Base-by-base conservation (phyloP, 1,140 invertebrate genomes). In the Drosophila aff. region DNA sequence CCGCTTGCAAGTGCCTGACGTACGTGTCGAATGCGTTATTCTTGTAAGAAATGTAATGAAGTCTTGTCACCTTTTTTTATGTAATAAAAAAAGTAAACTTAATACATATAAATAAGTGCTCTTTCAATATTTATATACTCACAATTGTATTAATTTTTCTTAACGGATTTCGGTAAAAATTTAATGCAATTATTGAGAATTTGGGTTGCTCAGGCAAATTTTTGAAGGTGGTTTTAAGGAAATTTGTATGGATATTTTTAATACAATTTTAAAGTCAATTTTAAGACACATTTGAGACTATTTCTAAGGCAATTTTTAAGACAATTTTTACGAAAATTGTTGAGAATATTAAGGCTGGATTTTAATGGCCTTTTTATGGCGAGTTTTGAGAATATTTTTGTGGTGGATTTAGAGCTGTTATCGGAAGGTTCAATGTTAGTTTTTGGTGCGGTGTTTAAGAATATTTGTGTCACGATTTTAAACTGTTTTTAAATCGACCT, bases 11-110 rank as follows among this genome's bases (percentile, higher is more conserved):
- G 53, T 11, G 23, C 33, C 53, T 40, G 36, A 38, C 36, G 5
- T 38, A 57, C 53, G 53, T 57, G 53, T 57, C 36, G 53, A 26
- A 57, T 57, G 15, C 53, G 21, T 40, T 26, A 57, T 57, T 57
- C 40, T 40, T 40, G 36, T 21, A 7, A 3, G 9, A 40, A 26
- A 16, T 40, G 21, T 40, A 26, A 26, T 40, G 21, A 26, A 40
- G 21, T 11, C 53, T 26, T 57, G 36, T 40, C 36, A 57, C 8
- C 15, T 10, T 38, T 55, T 55, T n/a, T 40, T 40, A 40, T 57
- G 21, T 26, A 23, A 57, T n/a, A 1, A 6, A 40, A 40, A 40
- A 40, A 4, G 2, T 10, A 8, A 23, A 16, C 9, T 2, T 0
- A 10, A 23, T 7, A 46, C 11, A 7, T 46, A 7, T 1, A 21